These are phyloP conservation scores for Glossosoma conforme DNA, from an alignment of 1,140 invertebrate genomes.

Conservation along the genomic window DNA sequence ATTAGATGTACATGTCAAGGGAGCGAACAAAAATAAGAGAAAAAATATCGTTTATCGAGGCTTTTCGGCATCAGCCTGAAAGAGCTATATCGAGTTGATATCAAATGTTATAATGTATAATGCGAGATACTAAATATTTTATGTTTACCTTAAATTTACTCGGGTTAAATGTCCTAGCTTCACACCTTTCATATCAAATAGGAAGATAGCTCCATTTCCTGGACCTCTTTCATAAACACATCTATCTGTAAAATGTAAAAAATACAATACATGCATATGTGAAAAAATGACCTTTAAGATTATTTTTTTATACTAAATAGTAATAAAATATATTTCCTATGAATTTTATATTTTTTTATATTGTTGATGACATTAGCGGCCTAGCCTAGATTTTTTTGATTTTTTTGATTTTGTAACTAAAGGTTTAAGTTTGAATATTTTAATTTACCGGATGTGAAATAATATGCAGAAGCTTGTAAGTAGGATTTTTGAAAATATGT, in stretches of 20 bases:
- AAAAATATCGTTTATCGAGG: not conserved
- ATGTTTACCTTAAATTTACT: conserved; percentile 50
- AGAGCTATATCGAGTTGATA: not conserved
- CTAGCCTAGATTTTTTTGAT: conserved; percentile 1
- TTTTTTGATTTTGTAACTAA: not conserved
- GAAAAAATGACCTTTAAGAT: not conserved
- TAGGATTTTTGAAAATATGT: not conserved
- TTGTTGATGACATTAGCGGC: not conserved
- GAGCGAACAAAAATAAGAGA: not conserved
- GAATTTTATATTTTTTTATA: not conserved
- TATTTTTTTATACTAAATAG: not conserved
- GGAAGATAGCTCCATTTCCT: conserved; percentile 53
- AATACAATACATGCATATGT: not conserved
- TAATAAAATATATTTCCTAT: not conserved
- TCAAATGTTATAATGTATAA: not conserved
- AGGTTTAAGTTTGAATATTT: not conserved
- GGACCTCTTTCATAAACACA: conserved; percentile 50
- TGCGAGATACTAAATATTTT: not conserved
- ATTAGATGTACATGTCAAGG: too few species aligned
- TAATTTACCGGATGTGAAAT: not conserved
- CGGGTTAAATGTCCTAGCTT: conserved; percentile 54
- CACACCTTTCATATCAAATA: conserved; percentile 60
- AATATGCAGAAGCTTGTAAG: not conserved
- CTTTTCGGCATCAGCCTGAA: not conserved
- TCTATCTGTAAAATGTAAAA: conserved; percentile 41